Percentiles rank a stretch among this genome's conserved stretches.
phyloP scores from a whole-genome alignment of 2,888 invertebrate species.

The Heliconius hortense region DNA sequence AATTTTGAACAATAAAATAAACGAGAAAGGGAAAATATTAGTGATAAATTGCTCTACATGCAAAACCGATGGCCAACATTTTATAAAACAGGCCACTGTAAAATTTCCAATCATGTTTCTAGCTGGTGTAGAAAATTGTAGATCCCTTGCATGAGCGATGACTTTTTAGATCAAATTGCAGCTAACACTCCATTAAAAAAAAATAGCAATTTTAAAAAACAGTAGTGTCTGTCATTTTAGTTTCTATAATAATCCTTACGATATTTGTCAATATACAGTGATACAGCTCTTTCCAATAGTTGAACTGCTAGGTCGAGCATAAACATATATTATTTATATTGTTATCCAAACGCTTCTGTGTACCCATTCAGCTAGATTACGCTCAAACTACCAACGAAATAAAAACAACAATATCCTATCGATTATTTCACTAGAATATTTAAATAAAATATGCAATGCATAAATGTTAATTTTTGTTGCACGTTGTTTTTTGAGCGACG shows the following conservation, averaged over 20 bases:
- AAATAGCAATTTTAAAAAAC: conserved; percentile 57
- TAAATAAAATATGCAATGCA: conserved; percentile 82
- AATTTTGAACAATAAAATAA: conserved; percentile 37
- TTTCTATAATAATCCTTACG: conserved; percentile 57
- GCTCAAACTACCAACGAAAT: conserved; percentile 82
- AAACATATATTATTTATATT: conserved; percentile 67
- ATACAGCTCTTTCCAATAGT: conserved; percentile 68
- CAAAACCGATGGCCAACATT: conserved; percentile 2
- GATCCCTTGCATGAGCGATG: conserved; percentile 72
- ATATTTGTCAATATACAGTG: conserved; percentile 52
- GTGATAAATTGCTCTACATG: not conserved
- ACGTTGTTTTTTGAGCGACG: conserved; percentile 90
- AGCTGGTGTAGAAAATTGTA: conserved; percentile 51
- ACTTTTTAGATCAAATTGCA: conserved; percentile 77
- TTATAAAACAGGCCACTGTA: conserved; percentile 18
- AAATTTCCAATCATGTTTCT: conserved; percentile 26
- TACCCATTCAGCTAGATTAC: conserved; percentile 80
- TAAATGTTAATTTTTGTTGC: conserved; percentile 87
- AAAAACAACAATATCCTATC: conserved; percentile 73
- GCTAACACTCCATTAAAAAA: conserved; percentile 73
- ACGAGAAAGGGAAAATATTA: conserved; percentile 28
- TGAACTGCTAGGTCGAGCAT: conserved; percentile 73
- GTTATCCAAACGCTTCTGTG: conserved; percentile 81
- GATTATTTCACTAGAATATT: conserved; percentile 77
- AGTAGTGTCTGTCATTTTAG: conserved; percentile 66